Conservation (phyloP, 2,113 vertebrate species). For the Aramus guarauna region DNA sequence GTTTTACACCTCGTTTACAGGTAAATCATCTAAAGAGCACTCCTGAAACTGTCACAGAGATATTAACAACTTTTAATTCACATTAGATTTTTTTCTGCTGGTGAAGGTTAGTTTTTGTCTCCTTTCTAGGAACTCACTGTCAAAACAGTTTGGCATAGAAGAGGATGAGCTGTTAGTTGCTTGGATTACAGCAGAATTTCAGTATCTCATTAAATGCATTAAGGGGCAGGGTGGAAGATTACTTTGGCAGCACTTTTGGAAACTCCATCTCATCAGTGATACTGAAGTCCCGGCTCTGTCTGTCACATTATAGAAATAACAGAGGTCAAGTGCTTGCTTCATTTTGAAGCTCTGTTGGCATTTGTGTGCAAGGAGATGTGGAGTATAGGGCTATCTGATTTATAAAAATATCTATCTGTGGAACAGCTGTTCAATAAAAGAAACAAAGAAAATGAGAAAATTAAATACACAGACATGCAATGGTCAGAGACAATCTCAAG, state of each 20-base stretch:
- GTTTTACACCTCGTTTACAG: not conserved
- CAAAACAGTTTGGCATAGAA: not conserved
- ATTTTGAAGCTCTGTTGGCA: not conserved
- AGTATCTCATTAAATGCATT: not conserved
- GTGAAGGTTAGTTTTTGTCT: slow-evolving; percentile 10
- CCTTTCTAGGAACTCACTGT: not conserved
- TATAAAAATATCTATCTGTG: not conserved
- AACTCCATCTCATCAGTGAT: not conserved
- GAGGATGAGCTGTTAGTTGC: not conserved
- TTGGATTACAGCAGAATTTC: slow-evolving; percentile 9
- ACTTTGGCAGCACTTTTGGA: not conserved
- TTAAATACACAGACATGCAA: not conserved
- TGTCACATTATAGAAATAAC: not conserved
- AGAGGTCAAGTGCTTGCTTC: not conserved
- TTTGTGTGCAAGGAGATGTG: not conserved
- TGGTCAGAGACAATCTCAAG: not conserved
- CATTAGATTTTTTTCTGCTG: not conserved
- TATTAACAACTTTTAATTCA: not conserved
- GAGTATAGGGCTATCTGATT: not conserved
- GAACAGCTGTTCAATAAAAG: not conserved
- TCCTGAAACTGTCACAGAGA: not conserved
- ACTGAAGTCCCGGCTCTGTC: not conserved
- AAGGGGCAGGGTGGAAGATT: not conserved
- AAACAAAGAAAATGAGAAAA: not conserved
- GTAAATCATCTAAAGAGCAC: slow-evolving; percentile 5